Conservation (phyloP, 1,140 invertebrate genomes). For the Manduca sexta region DNA sequence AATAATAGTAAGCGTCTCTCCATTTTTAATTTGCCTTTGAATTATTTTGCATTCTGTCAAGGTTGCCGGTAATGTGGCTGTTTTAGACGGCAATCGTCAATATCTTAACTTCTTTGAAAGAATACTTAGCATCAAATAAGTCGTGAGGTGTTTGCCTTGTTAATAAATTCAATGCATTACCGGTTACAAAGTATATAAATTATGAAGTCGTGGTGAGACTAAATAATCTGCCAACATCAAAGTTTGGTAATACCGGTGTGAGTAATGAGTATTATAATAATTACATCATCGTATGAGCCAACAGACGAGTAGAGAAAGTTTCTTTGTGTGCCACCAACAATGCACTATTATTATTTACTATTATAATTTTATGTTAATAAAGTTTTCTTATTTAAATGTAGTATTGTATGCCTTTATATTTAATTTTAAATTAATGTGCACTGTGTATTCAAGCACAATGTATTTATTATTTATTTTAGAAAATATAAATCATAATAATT, state of each 20-base stretch:
- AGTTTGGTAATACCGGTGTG: slow-evolving; percentile 3
- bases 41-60: too few species aligned
- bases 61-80: too few species aligned
- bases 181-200: background rate
- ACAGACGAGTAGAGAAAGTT: slow-evolving; percentile 22
- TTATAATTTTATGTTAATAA: background rate
- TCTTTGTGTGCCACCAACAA: slow-evolving; percentile 17
- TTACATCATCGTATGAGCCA: slow-evolving; percentile 23
- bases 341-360: slow-evolving; percentile 6
- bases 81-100: too few species aligned
- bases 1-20: too few species aligned
- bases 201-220: background rate
- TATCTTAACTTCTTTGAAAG: too few species aligned
- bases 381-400: background rate
- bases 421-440: background rate
- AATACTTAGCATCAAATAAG: too few species aligned
- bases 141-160: too few species aligned
- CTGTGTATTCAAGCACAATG: background rate
- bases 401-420: background rate
- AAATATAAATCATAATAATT: too few species aligned
- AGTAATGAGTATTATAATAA: slow-evolving; percentile 19
- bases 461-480: background rate
- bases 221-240: background rate
- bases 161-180: too few species aligned
- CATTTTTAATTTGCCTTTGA: too few species aligned